phyloP scores from a whole-genome alignment of 1,140 invertebrate species.

The Drosophila aff. region DNA sequence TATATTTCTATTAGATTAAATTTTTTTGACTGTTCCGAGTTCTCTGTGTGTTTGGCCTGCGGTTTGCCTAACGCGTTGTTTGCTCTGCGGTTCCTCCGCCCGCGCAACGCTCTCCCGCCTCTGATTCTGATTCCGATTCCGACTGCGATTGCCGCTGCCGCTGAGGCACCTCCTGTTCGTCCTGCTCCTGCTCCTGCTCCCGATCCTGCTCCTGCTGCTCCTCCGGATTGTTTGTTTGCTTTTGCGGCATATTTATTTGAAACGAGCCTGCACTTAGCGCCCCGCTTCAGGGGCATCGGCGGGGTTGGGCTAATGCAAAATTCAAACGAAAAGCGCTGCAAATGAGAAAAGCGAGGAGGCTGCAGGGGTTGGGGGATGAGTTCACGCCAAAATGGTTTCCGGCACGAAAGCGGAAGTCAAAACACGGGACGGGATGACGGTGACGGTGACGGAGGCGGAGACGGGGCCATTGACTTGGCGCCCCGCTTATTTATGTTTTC shows the following conservation, averaged over 20 bases:
- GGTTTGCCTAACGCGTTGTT: slow-evolving; percentile 75
- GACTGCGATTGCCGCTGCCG: slow-evolving; percentile 39
- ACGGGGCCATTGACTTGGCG: slow-evolving; percentile 34
- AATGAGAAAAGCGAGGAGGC: slow-evolving; percentile 59
- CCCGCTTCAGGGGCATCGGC: background rate
- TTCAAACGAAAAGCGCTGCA: slow-evolving; percentile 79
- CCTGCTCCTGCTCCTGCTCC: background rate
- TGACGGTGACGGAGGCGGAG: slow-evolving; percentile 7
- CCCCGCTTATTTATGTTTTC: slow-evolving; percentile 75
- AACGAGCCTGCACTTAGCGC: slow-evolving; percentile 79
- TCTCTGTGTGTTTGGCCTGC: slow-evolving; percentile 56
- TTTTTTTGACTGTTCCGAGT: slow-evolving; percentile 1
- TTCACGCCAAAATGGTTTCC: slow-evolving; percentile 82
- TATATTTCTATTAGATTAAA: background rate
- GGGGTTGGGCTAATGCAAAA: slow-evolving; percentile 69
- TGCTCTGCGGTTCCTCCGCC: slow-evolving; percentile 54
- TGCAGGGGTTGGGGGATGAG: slow-evolving; percentile 38
- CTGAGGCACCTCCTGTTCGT: slow-evolving; percentile 3
- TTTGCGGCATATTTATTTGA: slow-evolving; percentile 82
- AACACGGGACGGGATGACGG: slow-evolving; percentile 42
- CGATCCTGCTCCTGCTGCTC: slow-evolving; percentile 8
- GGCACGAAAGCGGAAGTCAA: slow-evolving; percentile 78
- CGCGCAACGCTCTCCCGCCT: background rate
- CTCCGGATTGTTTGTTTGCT: slow-evolving; percentile 77
- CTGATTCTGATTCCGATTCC: slow-evolving; percentile 24